Conservation (phyloP, 2,888 invertebrate genomes). For the Miltochrista miniata region DNA sequence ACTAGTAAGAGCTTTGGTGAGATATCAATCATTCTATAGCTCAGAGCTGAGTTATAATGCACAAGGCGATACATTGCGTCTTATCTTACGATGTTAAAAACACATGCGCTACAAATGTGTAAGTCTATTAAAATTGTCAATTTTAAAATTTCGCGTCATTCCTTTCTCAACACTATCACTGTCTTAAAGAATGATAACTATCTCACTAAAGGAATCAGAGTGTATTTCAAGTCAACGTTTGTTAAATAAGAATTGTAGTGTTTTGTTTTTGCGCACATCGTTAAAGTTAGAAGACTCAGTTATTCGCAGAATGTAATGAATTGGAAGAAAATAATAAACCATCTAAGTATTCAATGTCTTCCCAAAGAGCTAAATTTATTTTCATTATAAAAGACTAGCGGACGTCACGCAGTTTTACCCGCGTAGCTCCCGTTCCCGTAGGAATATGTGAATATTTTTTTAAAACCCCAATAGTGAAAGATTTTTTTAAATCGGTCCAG, state of each 20-base stretch:
- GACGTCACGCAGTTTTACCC: too few relatives aligned
- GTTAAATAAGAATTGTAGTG: conserved; percentile 15
- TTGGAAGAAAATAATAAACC: neutral
- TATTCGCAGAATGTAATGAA: neutral
- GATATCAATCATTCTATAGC: neutral
- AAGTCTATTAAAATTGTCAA: neutral
- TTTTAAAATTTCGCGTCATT: neutral
- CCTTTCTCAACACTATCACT: neutral
- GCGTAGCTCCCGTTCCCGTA: too few relatives aligned
- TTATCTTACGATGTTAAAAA: too few relatives aligned
- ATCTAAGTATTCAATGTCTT: neutral
- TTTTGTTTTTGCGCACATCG: conserved; percentile 14
- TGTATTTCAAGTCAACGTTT: conserved; percentile 30
- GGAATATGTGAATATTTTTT: too few relatives aligned
- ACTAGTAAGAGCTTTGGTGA: conserved; percentile 15
- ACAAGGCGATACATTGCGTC: too few relatives aligned
- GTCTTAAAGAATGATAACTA: conserved; percentile 3
- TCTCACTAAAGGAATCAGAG: conserved; percentile 16
- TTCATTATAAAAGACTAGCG: too few relatives aligned
- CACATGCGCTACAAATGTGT: too few relatives aligned
- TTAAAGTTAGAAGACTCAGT: conserved; percentile 4
- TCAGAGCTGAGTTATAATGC: too few relatives aligned
- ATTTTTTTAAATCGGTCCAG: too few relatives aligned
- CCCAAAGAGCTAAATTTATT: neutral
- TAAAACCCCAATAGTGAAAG: too few relatives aligned